Evolutionary conservation across 2,797 vertebrate genomes (phyloP).

Genomic region (Echeneis naucrates): DNA sequence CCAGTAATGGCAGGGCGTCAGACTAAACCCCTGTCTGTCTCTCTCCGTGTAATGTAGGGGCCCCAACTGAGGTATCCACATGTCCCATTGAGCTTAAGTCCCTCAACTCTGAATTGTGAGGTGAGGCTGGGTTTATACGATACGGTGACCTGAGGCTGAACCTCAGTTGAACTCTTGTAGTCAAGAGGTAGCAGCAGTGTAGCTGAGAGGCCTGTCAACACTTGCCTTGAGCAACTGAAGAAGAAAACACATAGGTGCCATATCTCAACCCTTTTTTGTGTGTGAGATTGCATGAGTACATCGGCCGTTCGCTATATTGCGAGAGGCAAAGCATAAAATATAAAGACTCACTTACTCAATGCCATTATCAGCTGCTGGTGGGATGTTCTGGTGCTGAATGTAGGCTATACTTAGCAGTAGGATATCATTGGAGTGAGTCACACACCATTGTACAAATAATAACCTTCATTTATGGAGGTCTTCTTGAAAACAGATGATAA

Average conservation of each 20-base stretch:
- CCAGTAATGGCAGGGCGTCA: background rate
- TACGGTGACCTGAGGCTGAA: conserved; percentile 63
- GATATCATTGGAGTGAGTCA: background rate
- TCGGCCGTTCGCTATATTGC: conserved; percentile 34
- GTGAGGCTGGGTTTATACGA: conserved; percentile 34
- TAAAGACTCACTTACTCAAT: conserved; percentile 9
- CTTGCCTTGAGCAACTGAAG: conserved; percentile 48
- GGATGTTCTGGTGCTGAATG: conserved; percentile 14
- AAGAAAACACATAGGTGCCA: conserved; percentile 49
- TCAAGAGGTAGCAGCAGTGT: conserved; percentile 34
- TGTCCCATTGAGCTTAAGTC: conserved; percentile 33
- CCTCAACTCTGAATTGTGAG: conserved; percentile 33
- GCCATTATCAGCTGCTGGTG: conserved; percentile 15
- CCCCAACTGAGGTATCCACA: conserved; percentile 34
- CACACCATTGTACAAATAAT: background rate
- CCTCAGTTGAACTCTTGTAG: conserved; percentile 62
- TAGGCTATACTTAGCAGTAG: background rate
- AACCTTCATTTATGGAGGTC: background rate
- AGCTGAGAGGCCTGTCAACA: conserved; percentile 69
- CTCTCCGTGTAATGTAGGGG: conserved; percentile 22
- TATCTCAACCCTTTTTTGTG: conserved; percentile 67
- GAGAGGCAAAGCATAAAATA: conserved; percentile 30
- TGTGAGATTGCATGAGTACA: conserved; percentile 35
- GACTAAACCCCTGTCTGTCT: conserved; percentile 6
- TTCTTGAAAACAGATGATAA: background rate